Evolutionary conservation across 64 coral and sea anemone genomes (phyloP).

Genomic region (Stylophora pistillata): DNA sequence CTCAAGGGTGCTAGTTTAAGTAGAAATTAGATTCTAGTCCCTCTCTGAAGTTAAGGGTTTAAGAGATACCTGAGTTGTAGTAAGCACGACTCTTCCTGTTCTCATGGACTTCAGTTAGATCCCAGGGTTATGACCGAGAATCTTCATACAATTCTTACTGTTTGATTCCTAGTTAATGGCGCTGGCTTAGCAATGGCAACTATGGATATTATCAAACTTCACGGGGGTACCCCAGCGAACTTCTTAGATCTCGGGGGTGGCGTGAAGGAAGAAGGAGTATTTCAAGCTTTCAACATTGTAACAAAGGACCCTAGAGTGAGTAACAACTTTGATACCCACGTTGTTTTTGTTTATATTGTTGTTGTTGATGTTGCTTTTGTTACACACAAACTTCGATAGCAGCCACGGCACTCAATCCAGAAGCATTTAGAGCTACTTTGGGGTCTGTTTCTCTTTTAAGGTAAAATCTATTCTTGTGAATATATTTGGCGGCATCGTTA

Average conservation of each 20-base stretch:
- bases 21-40: no score
- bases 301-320: constrained; percentile 64
- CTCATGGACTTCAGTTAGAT: no score
- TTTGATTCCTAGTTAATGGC: constrained; percentile 75
- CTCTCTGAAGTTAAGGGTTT: no score
- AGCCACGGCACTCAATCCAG: neutral
- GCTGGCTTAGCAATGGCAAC: constrained; percentile 99
- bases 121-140: no score
- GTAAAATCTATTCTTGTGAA: constrained; percentile 95
- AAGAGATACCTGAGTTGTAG: no score
- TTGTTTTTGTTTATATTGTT: neutral
- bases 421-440: neutral
- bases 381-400: no score
- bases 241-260: constrained; percentile 96
- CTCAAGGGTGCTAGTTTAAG: no score
- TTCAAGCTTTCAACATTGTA: constrained; percentile 95
- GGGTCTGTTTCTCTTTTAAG: constrained; percentile 23
- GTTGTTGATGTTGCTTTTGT: neutral
- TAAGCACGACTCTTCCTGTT: no score
- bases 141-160: no score
- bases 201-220: constrained; percentile 95
- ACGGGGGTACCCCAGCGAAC: constrained; percentile 86
- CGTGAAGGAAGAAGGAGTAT: constrained; percentile 86
- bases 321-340: neutral
- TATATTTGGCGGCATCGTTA: constrained; percentile 97